Evolutionary conservation across 1,140 invertebrate species (phyloP), one percentile per base, ranked within the genome.

Genomic region (Caenorhabditis latens): DNA sequence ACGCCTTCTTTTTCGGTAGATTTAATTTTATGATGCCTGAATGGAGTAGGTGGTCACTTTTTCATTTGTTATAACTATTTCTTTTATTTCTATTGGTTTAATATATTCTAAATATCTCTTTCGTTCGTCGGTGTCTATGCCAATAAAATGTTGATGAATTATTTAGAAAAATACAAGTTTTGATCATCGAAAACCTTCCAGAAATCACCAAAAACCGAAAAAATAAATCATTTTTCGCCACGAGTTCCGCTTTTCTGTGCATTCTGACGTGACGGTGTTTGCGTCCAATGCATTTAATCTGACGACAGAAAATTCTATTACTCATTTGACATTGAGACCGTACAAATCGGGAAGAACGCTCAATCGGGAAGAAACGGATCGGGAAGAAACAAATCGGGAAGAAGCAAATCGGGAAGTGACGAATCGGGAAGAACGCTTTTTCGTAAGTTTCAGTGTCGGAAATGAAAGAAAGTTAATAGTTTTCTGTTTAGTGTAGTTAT

Each of bases 1-100:
- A 79, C 21, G 71, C 71, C 40, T 79, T 79, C 19, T 50, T 79
- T 11, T 79, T 43, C 40, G 71, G 71, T 24, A 50, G 21, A 50
- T 79, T 79, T n/a, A 79, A 79, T 53, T 79, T 79, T 24, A 79
- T 79, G 71, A 79, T 79, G 71, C 71, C 71, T 50, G 71, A 79
- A 79, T 79, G 71, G 71, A 79, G 46, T 16, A 79, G 71, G 71
- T 79, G 50, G 50, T 53, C 16, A 14, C 50, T 24, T 79, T 50
- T 11, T 6, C 9, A 6, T 11, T 53, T 50, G 21, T 50, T 79
- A 19, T 50, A 4, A 14, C 6, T 48, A 6, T 19, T 4, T 16
- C 65, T 32, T 24, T 7, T 63, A 13, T 63, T n/a, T 43, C 19
- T 43, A 71, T 16, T 43, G 11, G 43, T 71, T 43, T 14, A 19